A percentile compares a stretch with the other conserved stretches of the same genome.
Conservation (phyloP, 1,140 invertebrate species). For the Hestina assimilis region DNA sequence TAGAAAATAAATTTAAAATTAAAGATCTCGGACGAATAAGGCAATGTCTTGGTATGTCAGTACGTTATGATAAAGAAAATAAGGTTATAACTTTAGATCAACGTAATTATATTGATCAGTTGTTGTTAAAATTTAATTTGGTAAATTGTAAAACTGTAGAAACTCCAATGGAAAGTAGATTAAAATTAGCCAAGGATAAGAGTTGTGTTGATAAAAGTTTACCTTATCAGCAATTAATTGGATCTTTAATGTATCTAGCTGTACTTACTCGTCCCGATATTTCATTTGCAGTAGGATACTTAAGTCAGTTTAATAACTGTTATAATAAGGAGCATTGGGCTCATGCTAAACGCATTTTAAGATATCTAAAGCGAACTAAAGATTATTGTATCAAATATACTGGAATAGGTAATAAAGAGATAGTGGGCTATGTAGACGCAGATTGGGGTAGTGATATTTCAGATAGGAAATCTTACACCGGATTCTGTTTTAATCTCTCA, state of each 20-base stretch:
- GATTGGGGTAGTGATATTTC: conserved; percentile 27
- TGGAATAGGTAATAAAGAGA: neutral
- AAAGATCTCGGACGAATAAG: conserved; percentile 27
- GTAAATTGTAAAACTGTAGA: conserved; percentile 15
- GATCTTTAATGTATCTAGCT: neutral
- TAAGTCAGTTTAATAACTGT: conserved; percentile 31
- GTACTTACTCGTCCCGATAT: neutral
- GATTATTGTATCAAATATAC: conserved; percentile 16
- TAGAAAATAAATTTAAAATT: conserved; percentile 20
- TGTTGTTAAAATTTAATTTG: conserved; percentile 25
- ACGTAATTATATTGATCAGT: conserved; percentile 8
- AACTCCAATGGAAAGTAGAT: conserved; percentile 24
- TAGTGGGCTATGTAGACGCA: conserved; percentile 24
- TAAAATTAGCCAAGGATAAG: too few species aligned
- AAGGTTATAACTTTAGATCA: conserved; percentile 10
- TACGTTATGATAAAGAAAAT: conserved; percentile 14
- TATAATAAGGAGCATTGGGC: conserved; percentile 6
- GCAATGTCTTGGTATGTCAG: conserved; percentile 23
- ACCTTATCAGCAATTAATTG: neutral
- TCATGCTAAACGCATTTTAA: conserved; percentile 17
- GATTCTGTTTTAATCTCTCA: conserved; percentile 20
- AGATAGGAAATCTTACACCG: conserved; percentile 30
- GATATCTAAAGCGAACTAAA: conserved; percentile 20
- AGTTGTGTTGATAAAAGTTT: neutral
- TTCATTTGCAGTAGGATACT: neutral